phyloP scores from a whole-genome alignment of 2,113 vertebrate species.

The Scopus umbretta region DNA sequence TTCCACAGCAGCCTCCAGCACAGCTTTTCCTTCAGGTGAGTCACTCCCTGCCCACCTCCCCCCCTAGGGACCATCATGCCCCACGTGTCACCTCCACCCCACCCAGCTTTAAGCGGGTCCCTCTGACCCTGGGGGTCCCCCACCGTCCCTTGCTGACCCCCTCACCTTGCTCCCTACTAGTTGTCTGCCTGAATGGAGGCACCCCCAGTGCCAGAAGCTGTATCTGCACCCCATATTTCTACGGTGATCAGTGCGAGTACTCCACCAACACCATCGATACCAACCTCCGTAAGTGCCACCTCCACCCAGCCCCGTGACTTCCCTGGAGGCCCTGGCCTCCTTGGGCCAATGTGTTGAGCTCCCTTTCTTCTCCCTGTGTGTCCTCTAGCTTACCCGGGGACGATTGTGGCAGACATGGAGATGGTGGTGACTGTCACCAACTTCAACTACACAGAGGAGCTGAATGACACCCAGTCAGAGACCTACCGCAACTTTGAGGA shows the following conservation, averaged over 20 bases:
- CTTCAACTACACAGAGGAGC: not conserved
- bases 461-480: not conserved
- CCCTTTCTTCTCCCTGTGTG: not conserved
- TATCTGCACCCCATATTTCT: not conserved
- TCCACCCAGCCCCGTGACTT: not conserved
- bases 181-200: not conserved
- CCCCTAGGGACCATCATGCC: too few relatives aligned
- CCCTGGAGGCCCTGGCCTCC: not conserved
- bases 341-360: not conserved
- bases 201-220: not conserved
- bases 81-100: not conserved
- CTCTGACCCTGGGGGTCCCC: too few relatives aligned
- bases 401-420: not conserved
- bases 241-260: not conserved
- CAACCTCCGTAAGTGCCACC: not conserved
- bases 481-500: not conserved
- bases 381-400: not conserved
- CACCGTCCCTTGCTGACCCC: not conserved
- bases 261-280: not conserved
- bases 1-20: too few relatives aligned
- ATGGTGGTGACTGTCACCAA: not conserved
- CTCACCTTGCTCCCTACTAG: not conserved
- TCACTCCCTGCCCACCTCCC: too few relatives aligned
- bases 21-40: not conserved
- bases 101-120: accelerated